A percentile compares a stretch with the other conserved stretches of the same genome.
phyloP scores from a whole-genome alignment of 2,888 invertebrate species.

The Hirtodrosophila cameraria region DNA sequence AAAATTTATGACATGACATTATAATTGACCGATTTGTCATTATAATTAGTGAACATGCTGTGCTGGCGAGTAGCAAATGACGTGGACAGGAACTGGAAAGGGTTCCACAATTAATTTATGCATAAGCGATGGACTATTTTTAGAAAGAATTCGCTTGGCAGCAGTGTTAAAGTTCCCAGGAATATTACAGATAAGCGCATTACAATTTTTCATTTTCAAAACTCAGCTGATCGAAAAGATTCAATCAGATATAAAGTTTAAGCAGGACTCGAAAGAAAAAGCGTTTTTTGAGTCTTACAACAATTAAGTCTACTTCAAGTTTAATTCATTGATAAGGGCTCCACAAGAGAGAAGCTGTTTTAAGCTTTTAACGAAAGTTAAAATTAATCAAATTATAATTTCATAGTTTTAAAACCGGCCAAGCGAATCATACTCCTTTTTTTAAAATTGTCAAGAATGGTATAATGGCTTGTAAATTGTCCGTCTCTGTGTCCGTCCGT shows the following conservation, averaged over 20 bases:
- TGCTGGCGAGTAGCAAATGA: slow-evolving; percentile 16
- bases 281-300: too few species aligned
- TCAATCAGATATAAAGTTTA: background rate
- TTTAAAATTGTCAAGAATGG: too few species aligned
- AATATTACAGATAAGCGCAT: slow-evolving; percentile 4
- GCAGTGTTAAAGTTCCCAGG: slow-evolving; percentile 1
- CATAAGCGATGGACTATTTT: slow-evolving; percentile 35
- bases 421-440: too few species aligned
- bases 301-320: too few species aligned
- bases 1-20: slow-evolving; percentile 77
- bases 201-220: slow-evolving; percentile 16
- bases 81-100: slow-evolving; percentile 11
- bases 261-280: too few species aligned
- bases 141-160: slow-evolving; percentile 29
- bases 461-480: too few species aligned
- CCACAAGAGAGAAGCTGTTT: too few species aligned
- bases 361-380: too few species aligned
- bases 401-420: too few species aligned
- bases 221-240: background rate
- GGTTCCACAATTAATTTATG: slow-evolving; percentile 40
- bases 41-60: slow-evolving; percentile 71
- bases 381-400: too few species aligned
- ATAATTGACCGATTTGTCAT: slow-evolving; percentile 79
- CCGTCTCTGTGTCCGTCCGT: too few species aligned
- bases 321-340: too few species aligned